A percentile compares a stretch with the other conserved stretches of the same genome.
Conservation (phyloP, 2,113 vertebrate species). For the Gallinago paraguaiae region DNA sequence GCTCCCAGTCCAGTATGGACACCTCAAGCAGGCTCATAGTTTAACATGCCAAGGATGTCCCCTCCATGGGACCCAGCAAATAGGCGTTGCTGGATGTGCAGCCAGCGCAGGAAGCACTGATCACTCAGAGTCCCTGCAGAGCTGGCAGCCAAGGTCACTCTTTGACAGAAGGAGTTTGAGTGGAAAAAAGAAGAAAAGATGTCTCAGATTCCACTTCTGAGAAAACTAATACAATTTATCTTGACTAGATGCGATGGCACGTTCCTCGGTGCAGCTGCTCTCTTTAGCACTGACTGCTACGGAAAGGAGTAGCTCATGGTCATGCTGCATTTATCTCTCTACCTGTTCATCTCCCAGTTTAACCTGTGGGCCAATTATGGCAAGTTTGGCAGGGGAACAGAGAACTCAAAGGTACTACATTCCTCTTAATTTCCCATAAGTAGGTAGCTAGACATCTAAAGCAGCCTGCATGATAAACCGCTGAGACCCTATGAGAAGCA, state of each 20-base stretch:
- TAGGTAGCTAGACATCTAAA: background rate
- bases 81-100: rapidly evolving
- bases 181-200: background rate
- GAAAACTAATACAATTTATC: background rate
- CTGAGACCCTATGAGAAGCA: background rate
- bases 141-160: background rate
- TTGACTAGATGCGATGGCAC: background rate
- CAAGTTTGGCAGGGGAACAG: background rate
- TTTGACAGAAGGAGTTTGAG: background rate
- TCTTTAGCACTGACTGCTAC: background rate
- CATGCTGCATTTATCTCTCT: background rate
- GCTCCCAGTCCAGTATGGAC: background rate
- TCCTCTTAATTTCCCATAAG: background rate
- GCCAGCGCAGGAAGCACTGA: background rate
- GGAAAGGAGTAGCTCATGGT: background rate
- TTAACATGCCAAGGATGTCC: background rate
- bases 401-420: background rate
- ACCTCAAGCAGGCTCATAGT: rapidly evolving
- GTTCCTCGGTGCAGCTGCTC: background rate
- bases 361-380: background rate
- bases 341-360: background rate
- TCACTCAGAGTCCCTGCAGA: background rate
- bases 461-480: background rate
- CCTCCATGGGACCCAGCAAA: background rate
- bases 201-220: background rate